Conservation (phyloP, 2,888 invertebrate species). For the Apamea epomidion region DNA sequence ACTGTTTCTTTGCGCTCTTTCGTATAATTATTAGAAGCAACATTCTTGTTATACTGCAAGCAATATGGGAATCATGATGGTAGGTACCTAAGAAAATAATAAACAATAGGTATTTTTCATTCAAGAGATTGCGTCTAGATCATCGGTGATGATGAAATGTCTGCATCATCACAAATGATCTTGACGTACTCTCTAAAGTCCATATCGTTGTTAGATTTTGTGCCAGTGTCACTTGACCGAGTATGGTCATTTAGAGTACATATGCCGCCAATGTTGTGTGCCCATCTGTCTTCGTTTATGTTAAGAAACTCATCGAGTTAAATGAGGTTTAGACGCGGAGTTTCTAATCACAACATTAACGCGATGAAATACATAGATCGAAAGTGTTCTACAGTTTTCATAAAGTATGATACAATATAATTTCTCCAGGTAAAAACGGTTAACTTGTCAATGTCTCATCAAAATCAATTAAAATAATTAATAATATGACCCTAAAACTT, state of each 20-base stretch:
- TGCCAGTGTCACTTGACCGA: slow-evolving; percentile 32
- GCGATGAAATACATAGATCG: not conserved
- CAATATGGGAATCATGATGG: not conserved
- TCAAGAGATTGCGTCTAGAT: not conserved
- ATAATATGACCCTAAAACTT: slow-evolving; percentile 9
- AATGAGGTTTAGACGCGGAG: slow-evolving; percentile 14
- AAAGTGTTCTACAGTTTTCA: not conserved
- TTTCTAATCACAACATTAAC: slow-evolving; percentile 26
- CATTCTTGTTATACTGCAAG: not conserved
- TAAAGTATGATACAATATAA: not conserved
- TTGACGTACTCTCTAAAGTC: not conserved
- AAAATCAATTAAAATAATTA: slow-evolving; percentile 1
- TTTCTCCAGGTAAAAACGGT: not conserved
- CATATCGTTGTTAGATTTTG: slow-evolving; percentile 1
- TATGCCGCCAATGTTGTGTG: slow-evolving; percentile 45
- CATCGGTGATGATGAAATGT: not conserved
- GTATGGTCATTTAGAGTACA: slow-evolving; percentile 15
- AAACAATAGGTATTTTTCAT: not conserved
- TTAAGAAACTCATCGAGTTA: slow-evolving; percentile 13
- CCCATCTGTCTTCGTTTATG: slow-evolving; percentile 38
- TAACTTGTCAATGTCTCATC: not conserved
- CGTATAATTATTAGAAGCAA: not conserved
- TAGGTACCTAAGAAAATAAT: not conserved
- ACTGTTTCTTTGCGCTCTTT: slow-evolving; percentile 15
- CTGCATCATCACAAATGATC: not conserved